phyloP scores from a whole-genome alignment of 2,888 invertebrate species.

The Rhagophthalmus giganteus region DNA sequence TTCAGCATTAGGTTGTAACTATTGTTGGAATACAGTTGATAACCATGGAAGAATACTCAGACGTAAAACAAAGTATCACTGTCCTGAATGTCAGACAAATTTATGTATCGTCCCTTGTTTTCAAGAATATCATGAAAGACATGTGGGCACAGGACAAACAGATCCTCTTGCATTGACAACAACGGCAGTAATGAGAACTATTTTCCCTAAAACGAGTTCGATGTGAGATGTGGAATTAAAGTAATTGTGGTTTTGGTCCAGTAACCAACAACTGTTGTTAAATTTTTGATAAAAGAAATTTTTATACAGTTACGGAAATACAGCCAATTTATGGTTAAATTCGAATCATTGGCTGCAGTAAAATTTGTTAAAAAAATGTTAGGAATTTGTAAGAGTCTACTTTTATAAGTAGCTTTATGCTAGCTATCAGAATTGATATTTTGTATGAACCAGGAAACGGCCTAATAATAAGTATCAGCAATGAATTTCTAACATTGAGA shows the following conservation, averaged over 20 bases:
- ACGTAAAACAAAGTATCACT: conserved; percentile 86
- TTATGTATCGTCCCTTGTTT: conserved; percentile 89
- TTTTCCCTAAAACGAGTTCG: conserved; percentile 56
- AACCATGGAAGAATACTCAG: conserved; percentile 78
- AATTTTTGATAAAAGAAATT: conserved; percentile 4
- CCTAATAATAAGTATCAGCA: conserved; percentile 12
- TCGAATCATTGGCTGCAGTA: no score
- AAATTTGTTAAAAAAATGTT: no score
- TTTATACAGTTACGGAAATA: no score
- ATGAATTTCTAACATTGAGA: conserved; percentile 2
- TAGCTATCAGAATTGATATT: conserved; percentile 5
- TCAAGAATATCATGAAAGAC: conserved; percentile 78
- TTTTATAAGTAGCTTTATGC: conserved; percentile 4
- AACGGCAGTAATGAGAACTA: conserved; percentile 47
- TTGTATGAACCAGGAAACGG: conserved; percentile 11
- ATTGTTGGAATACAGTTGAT: conserved; percentile 89
- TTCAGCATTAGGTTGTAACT: conserved; percentile 84
- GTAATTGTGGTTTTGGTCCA: conserved; percentile 17
- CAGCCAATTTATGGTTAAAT: no score
- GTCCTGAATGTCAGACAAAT: conserved; percentile 87
- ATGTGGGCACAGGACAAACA: conserved; percentile 48
- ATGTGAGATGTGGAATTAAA: conserved; percentile 44
- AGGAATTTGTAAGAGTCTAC: conserved; percentile 2
- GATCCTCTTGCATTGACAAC: conserved; percentile 48
- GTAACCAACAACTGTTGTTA: conserved; percentile 1